Percentiles rank a stretch among this genome's conserved stretches.
Conservation (phyloP, 2,797 vertebrate species). For the Eidolon dupreanum region DNA sequence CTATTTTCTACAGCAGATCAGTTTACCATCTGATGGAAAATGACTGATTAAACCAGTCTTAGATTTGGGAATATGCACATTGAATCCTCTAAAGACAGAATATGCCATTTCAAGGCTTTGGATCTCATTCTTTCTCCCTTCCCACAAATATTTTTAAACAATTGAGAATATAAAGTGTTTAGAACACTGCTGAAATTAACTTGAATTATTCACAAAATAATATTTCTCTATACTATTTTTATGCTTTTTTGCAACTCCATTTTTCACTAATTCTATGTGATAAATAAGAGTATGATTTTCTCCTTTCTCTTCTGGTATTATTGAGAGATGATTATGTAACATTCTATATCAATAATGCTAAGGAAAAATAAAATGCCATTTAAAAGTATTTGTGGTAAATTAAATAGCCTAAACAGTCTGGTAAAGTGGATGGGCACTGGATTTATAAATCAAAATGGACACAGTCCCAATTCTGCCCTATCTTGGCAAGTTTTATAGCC, state of each 20-base stretch:
- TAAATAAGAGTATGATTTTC: neutral
- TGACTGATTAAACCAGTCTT: neutral
- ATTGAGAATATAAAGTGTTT: neutral
- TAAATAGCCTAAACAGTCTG: neutral
- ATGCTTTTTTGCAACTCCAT: neutral
- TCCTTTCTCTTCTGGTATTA: slow-evolving; percentile 2
- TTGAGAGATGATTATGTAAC: neutral
- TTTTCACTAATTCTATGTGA: neutral
- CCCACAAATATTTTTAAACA: neutral
- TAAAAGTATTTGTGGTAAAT: neutral
- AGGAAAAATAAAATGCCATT: neutral
- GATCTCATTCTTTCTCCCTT: neutral
- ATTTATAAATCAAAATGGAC: neutral
- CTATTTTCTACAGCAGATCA: neutral
- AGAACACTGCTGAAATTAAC: neutral
- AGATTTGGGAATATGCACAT: neutral
- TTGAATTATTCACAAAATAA: neutral
- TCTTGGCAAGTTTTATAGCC: neutral
- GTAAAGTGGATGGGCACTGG: neutral
- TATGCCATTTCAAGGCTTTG: neutral
- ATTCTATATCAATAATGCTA: neutral
- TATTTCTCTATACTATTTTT: neutral
- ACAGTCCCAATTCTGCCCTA: neutral
- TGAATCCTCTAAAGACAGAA: neutral
- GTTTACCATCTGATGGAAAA: neutral